Conservation (phyloP, 2,888 invertebrate species). For the Lepidonotus clava region DNA sequence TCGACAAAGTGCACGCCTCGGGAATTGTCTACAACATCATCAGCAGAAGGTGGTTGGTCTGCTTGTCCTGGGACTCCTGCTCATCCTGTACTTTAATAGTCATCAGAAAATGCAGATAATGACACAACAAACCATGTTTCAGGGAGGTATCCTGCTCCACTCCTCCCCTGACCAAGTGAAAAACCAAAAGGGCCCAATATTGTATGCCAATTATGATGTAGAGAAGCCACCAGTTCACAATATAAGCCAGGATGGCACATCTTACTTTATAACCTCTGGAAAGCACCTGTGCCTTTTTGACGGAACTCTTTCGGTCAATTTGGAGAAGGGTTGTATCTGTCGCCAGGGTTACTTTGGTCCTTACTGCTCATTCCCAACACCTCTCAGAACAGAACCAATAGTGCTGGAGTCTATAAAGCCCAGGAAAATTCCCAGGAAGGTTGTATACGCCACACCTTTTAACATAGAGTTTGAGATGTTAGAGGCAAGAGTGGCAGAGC, state of each 20-base stretch:
- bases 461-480: conserved; percentile 54
- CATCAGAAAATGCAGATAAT: too few species aligned
- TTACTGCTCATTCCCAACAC: not conserved
- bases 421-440: not conserved
- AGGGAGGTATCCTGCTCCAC: too few species aligned
- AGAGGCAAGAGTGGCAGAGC: conserved; percentile 21
- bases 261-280: conserved; percentile 31
- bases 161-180: too few species aligned
- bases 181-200: too few species aligned
- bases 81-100: too few species aligned
- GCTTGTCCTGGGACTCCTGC: too few species aligned
- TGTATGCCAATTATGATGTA: not conserved
- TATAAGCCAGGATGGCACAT: not conserved
- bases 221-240: conserved; percentile 6
- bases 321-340: not conserved
- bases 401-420: not conserved
- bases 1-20: too few species aligned
- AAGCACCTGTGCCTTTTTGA: not conserved
- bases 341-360: not conserved
- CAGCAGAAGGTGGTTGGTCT: too few species aligned
- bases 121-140: too few species aligned
- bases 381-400: not conserved
- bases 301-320: not conserved
- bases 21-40: too few species aligned
- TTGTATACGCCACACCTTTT: conserved; percentile 50